These are phyloP conservation scores for Dipus sagitta DNA, from an alignment of 2,797 vertebrate species.

Conservation along the genomic window DNA sequence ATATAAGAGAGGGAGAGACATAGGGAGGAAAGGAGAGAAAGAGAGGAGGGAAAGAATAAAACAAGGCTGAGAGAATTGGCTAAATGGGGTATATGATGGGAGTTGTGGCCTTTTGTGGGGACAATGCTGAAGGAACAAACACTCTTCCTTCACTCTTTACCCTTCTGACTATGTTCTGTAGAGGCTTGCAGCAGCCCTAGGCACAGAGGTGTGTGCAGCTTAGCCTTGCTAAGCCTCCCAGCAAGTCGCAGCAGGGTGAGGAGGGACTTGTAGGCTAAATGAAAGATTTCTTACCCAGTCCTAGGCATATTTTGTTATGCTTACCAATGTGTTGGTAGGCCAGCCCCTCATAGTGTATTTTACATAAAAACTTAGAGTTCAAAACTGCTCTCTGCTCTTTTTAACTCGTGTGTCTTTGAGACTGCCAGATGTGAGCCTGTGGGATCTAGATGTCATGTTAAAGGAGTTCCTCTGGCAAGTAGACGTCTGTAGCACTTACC, in stretches of 20 bases:
- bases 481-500: not conserved
- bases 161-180: not conserved
- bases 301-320: not conserved
- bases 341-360: not conserved
- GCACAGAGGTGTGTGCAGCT: not conserved
- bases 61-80: not conserved
- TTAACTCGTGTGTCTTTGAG: not conserved
- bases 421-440: not conserved
- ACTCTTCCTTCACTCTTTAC: not conserved
- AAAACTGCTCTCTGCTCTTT: not conserved
- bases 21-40: too few relatives aligned
- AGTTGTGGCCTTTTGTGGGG: not conserved
- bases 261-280: not conserved
- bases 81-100: not conserved
- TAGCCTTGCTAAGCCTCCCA: not conserved
- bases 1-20: not conserved
- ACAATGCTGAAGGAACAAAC: not conserved
- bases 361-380: not conserved
- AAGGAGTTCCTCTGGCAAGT: not conserved
- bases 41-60: not conserved
- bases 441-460: not conserved
- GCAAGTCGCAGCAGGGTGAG: not conserved
- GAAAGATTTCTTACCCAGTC: not conserved
- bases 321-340: not conserved
- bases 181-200: not conserved